Evolutionary conservation across 2,113 vertebrate species (phyloP), one percentile per base, ranked within the genome.

Genomic region (Desmodus rotundus): DNA sequence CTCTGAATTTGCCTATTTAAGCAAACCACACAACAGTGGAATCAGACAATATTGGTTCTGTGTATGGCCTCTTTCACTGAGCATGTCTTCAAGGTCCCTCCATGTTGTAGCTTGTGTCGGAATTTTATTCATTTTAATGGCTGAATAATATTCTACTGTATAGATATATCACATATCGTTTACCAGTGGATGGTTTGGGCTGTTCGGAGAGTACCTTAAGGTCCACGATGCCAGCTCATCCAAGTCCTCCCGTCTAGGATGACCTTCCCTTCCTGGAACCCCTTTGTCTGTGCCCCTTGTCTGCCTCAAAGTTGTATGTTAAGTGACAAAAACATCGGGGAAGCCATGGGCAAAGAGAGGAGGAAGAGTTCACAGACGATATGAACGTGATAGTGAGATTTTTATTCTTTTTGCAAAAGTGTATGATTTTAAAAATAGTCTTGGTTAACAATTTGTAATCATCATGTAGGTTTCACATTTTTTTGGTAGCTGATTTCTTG

Each of bases 321-420:
- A 9, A 83, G 56, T 84, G 52, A 52, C 2, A 13, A 80, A 87
- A 81, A 68, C 54, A 36, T 13, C 5, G 7, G 26, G 13, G 31
- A 8, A 11, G 15, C 13, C 20, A 0, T 22, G 24, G 10, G 31
- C 33, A 77, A 87, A 50, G 7, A 87, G n/a, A 22, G 80, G 70
- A 93, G 50, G 15, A 61, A 63, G 54, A 58, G 63, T 38, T 76
- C 58, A 85, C 8, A 38, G 81, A 33, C 43, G 6, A 17, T 68
- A 36, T 50, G 22, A 33, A 45, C 61, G n/a, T 68, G 36, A 56
- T 31, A 36, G 47, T 61, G 77, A 63, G 33, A 26, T 52, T 92
- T 84, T 91, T 81, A 89, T 88, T 85, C 20, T 70, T 77, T 85
- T 68, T 88, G 52, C 19, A 84, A 82, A 93, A 87, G n/a, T 36